Conservation (phyloP, 1,140 invertebrate genomes). For the Druon quercuslanigerum region DNA sequence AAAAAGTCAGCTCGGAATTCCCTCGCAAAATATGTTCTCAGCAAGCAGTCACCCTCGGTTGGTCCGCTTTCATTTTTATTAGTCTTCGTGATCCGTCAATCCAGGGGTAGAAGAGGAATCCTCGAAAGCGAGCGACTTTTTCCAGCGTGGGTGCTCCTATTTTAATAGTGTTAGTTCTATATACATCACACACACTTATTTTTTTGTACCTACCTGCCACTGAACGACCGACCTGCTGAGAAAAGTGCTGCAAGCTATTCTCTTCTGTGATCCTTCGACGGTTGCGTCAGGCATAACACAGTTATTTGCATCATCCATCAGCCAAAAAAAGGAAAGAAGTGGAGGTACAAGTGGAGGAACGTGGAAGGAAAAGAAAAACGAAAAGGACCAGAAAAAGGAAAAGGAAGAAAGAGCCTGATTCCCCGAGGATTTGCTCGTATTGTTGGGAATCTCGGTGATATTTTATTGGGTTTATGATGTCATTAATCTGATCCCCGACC, state of each 20-base stretch:
- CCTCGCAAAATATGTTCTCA: conserved; percentile 22
- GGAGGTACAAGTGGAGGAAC: not conserved
- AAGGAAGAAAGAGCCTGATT: conserved; percentile 49
- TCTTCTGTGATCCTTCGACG: conserved; percentile 53
- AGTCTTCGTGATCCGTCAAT: conserved; percentile 49
- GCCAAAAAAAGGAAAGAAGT: conserved; percentile 47
- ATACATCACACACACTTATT: not conserved
- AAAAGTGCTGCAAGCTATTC: conserved; percentile 58
- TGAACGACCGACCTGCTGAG: conserved; percentile 67
- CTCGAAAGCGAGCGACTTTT: conserved; percentile 38
- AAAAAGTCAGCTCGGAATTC: conserved; percentile 35
- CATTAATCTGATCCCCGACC: conserved; percentile 70
- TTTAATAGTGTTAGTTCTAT: conserved; percentile 32
- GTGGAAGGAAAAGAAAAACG: conserved; percentile 2
- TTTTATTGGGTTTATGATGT: conserved; percentile 73
- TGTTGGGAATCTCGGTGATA: conserved; percentile 64
- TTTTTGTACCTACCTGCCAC: conserved; percentile 52
- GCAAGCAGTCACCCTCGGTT: conserved; percentile 34
- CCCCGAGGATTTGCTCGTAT: conserved; percentile 59
- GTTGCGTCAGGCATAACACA: conserved; percentile 55
- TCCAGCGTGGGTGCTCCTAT: conserved; percentile 34
- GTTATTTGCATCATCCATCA: conserved; percentile 74
- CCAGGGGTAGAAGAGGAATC: conserved; percentile 12
- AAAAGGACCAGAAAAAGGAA: not conserved
- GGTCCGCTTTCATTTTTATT: conserved; percentile 56